Evolutionary conservation across 2,797 vertebrate genomes (phyloP).

Genomic region (Mus spretus): DNA sequence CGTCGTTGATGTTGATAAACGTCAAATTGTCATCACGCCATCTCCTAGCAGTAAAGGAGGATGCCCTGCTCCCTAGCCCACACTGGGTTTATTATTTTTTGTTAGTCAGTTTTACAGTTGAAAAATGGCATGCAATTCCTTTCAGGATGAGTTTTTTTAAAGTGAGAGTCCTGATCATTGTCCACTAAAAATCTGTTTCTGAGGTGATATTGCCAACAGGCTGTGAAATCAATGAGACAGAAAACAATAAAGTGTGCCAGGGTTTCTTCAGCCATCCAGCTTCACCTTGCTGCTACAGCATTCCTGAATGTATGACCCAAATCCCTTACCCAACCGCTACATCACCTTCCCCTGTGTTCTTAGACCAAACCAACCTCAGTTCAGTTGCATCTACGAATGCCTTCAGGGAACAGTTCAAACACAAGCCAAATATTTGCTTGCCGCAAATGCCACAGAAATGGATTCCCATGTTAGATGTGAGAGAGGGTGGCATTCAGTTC

Average conservation of each 20-base stretch:
- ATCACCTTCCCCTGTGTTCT: not conserved
- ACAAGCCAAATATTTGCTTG: not conserved
- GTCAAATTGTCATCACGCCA: not conserved
- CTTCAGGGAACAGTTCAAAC: not conserved
- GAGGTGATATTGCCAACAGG: not conserved
- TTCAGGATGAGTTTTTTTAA: not conserved
- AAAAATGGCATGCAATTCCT: not conserved
- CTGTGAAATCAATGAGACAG: constrained; percentile 20
- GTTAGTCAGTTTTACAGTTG: not conserved
- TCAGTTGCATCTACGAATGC: not conserved
- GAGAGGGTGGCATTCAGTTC: not conserved
- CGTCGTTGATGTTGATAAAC: not conserved
- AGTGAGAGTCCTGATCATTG: not conserved
- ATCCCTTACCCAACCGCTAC: not conserved
- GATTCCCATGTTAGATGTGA: not conserved
- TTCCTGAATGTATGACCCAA: not conserved
- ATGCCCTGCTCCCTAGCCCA: accelerated
- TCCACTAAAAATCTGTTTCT: constrained; percentile 26
- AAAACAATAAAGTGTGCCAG: not conserved
- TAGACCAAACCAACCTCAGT: not conserved
- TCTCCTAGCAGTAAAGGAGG: too few relatives aligned
- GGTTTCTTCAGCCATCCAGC: not conserved
- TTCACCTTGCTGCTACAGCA: not conserved
- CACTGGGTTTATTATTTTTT: not conserved
- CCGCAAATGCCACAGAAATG: not conserved